A percentile compares a stretch with the other conserved stretches of the same genome.
Evolutionary conservation across 2,113 vertebrate genomes (phyloP).

Genomic region (zebrafish (Danio rerio)): DNA sequence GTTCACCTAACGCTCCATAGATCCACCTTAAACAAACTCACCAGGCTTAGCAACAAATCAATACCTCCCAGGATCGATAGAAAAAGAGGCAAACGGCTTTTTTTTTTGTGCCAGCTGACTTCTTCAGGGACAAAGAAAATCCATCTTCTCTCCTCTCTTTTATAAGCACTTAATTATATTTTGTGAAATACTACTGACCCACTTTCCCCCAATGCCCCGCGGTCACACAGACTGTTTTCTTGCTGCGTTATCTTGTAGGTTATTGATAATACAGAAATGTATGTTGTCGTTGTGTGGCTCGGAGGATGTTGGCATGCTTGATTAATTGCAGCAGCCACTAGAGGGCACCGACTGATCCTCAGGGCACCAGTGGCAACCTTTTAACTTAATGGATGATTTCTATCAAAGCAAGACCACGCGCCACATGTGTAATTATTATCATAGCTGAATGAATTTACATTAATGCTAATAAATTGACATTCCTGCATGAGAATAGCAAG

Average conservation of each 20-base stretch:
- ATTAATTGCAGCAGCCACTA: conserved; percentile 49
- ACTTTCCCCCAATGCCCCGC: conserved; percentile 45
- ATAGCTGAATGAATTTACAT: conserved; percentile 17
- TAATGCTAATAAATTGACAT: neutral
- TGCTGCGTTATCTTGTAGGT: conserved; percentile 34
- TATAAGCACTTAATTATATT: conserved; percentile 67
- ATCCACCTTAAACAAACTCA: conserved; percentile 70
- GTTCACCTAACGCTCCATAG: conserved; percentile 54
- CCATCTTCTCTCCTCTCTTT: conserved; percentile 60
- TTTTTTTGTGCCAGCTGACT: conserved; percentile 40
- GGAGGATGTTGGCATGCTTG: conserved; percentile 23
- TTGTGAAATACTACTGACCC: conserved; percentile 56
- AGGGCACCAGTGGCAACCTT: conserved; percentile 31
- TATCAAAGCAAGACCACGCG: conserved; percentile 1
- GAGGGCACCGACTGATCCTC: conserved; percentile 49
- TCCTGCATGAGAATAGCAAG: neutral
- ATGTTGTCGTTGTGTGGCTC: neutral
- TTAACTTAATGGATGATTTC: conserved; percentile 21
- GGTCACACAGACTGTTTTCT: conserved; percentile 33
- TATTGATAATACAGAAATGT: conserved; percentile 42
- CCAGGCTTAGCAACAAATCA: conserved; percentile 67
- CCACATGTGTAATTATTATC: conserved; percentile 23
- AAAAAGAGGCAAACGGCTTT: conserved; percentile 59
- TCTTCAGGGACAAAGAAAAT: conserved; percentile 62
- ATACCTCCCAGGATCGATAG: conserved; percentile 62